These are phyloP conservation scores for Nemurella pictetii DNA, from an alignment of 2,888 invertebrate genomes.

Conservation along the genomic window DNA sequence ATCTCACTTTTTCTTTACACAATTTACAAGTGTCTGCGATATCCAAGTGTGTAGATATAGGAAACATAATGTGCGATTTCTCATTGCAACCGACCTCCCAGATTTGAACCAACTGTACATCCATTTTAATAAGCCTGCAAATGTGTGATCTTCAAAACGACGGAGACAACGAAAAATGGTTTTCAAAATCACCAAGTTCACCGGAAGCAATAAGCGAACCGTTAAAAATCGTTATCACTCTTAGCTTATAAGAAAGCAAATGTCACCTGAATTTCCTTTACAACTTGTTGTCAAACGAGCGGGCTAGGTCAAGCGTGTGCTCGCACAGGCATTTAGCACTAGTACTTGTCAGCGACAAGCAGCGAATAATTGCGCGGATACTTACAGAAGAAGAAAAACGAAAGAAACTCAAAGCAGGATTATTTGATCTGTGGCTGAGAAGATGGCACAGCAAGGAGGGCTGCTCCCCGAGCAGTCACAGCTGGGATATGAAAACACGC, in stretches of 20 bases:
- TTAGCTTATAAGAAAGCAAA: background rate
- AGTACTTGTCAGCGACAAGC: no score
- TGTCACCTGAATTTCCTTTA: background rate
- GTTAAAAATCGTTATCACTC: background rate
- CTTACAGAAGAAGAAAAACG: no score
- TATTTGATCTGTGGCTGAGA: background rate
- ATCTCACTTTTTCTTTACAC: no score
- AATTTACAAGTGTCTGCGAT: no score
- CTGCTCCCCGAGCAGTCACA: constrained; percentile 34
- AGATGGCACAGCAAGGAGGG: constrained; percentile 23
- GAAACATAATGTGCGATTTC: background rate
- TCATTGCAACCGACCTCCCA: background rate
- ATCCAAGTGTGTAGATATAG: no score
- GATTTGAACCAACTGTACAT: background rate
- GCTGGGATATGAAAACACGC: constrained; percentile 40
- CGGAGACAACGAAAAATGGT: background rate
- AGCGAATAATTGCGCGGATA: no score
- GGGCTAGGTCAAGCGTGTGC: background rate
- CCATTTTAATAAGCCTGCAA: background rate
- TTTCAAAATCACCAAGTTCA: background rate
- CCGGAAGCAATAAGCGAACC: background rate
- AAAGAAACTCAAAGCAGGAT: no score
- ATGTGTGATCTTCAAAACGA: background rate
- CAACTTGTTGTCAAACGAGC: background rate
- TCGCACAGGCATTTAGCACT: no score